Base-by-base conservation (phyloP, 2,888 invertebrate genomes). In the Drosophila parthenogenetica region DNA sequence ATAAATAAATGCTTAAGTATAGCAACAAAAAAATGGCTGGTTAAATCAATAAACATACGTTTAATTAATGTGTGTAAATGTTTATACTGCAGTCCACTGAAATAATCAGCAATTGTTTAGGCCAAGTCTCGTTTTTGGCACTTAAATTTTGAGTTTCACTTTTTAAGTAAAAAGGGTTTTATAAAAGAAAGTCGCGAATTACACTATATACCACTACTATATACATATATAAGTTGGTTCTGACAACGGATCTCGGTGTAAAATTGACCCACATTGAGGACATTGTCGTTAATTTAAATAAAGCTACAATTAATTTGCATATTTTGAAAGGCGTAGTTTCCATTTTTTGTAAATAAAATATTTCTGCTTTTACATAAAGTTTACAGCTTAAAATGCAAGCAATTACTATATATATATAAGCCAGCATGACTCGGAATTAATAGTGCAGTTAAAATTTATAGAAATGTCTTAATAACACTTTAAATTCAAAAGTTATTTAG, bases 201-300 rank as follows among this genome's bases (percentile, higher is more conserved):
- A 35, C 35, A 29, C 29, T 29, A 29, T 35, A 35, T 13, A 35
- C 13, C 13, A 13, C 0, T 11, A 35, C 29, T 35, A 35, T 35
- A 10, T 29, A 5, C 5, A 29, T 72, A 63, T 46, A 32, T 49
- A 68, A 55, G 61, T 64, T 68, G 57, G 63, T 81, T 77, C 69
- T 70, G 50, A 22, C 64, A 40, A 46, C 49, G 42, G 42, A 19
- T 17, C 8, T 19, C n/a, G 17, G 14, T 62, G 63, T 53, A 76
- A 78, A 80, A 58, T 69, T 82, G 83, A 86, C 87, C 82, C 67
- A 83, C 69, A 68, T 86, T 37, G 65, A 39, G 68, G 50, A 65
- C 82, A 68, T 69, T 79, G 67, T 77, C 77, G 62, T 67, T 62
- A 62, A 72, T 65, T 77, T 63, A 55, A 35, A 40, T n/a, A 14